These are phyloP conservation scores for Keiferia lycopersicella DNA, from an alignment of 2,888 invertebrate species.

Conservation along the genomic window DNA sequence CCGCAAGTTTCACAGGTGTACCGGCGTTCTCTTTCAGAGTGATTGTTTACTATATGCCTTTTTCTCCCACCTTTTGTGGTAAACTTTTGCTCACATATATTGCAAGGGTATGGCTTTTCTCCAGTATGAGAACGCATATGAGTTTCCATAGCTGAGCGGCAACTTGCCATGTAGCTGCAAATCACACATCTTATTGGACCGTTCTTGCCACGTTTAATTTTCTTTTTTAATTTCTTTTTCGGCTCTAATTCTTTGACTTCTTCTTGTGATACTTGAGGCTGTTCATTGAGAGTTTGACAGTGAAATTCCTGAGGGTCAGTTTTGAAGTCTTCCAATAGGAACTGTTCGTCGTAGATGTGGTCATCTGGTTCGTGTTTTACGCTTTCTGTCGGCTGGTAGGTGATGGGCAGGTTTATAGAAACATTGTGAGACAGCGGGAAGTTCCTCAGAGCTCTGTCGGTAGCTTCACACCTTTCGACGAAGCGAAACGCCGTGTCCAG, in stretches of 20 bases:
- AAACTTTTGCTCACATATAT: slow-evolving; percentile 54
- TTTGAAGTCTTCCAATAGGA: slow-evolving; percentile 33
- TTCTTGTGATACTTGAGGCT: background rate
- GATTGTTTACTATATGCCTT: slow-evolving; percentile 59
- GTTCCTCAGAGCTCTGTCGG: slow-evolving; percentile 52
- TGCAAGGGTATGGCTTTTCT: slow-evolving; percentile 65
- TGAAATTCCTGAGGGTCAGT: slow-evolving; percentile 11
- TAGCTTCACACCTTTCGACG: slow-evolving; percentile 61
- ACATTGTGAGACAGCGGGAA: background rate
- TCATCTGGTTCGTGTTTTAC: slow-evolving; percentile 14
- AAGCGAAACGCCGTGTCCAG: slow-evolving; percentile 59
- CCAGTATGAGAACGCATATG: slow-evolving; percentile 71
- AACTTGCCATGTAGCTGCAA: slow-evolving; percentile 57
- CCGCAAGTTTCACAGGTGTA: slow-evolving; percentile 73
- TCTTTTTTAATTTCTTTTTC: slow-evolving; percentile 36
- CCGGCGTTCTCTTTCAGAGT: slow-evolving; percentile 56
- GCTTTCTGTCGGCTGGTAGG: background rate
- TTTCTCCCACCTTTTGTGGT: slow-evolving; percentile 61
- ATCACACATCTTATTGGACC: slow-evolving; percentile 59
- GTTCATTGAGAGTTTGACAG: background rate
- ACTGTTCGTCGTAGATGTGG: slow-evolving; percentile 29
- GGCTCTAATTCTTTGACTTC: slow-evolving; percentile 24
- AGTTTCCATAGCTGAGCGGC: slow-evolving; percentile 61
- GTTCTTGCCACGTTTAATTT: slow-evolving; percentile 43
- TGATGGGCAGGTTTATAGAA: background rate